Evolutionary conservation across 2,888 invertebrate genomes (phyloP).

Genomic region (Lithophane semibrunnea): DNA sequence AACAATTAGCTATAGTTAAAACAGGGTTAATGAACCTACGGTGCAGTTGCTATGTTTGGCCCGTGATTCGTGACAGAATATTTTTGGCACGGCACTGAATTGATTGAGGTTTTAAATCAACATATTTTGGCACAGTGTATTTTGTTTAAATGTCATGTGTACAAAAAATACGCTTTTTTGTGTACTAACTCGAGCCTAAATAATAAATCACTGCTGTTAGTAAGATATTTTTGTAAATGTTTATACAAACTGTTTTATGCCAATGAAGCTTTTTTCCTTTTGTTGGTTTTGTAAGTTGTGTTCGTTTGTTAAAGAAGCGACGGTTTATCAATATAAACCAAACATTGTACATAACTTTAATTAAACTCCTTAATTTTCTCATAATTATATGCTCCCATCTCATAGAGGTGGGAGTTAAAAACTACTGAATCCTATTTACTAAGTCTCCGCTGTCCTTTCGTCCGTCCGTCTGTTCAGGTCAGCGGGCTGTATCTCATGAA

Average conservation of each 20-base stretch:
- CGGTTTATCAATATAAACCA: neutral
- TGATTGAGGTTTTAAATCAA: constrained; percentile 46
- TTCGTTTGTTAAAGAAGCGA: neutral
- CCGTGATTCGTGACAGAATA: constrained; percentile 11
- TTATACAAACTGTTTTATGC: neutral
- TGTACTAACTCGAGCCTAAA: neutral
- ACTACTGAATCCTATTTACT: no score
- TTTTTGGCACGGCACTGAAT: constrained; percentile 28
- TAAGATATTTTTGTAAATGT: neutral
- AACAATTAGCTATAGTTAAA: neutral
- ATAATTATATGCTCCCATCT: no score
- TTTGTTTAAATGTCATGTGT: constrained; percentile 15
- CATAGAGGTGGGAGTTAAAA: no score
- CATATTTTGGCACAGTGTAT: constrained; percentile 35
- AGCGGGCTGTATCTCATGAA: no score
- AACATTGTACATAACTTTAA: no score
- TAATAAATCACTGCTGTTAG: neutral
- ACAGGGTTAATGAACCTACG: constrained; percentile 26
- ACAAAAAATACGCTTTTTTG: neutral
- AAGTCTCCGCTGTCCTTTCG: no score
- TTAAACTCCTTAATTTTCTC: no score
- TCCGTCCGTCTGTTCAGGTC: no score
- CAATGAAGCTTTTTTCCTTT: neutral
- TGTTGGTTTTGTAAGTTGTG: neutral
- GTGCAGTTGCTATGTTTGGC: constrained; percentile 1